Evolutionary conservation across 2,113 vertebrate species (phyloP).

Genomic region (Penelope pileata): DNA sequence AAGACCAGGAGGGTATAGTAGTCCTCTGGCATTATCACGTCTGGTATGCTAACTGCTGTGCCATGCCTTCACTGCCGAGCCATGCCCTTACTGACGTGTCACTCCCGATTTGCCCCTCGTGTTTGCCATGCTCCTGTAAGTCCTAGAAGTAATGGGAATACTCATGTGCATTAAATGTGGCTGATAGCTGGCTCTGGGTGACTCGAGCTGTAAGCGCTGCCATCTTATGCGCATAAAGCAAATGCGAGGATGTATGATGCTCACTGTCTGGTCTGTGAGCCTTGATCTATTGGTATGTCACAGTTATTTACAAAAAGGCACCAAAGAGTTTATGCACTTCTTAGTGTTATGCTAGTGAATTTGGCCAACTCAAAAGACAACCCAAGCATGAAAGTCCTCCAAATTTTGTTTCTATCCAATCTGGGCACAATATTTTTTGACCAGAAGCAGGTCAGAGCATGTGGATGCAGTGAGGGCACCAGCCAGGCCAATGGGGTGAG

Average conservation of each 20-base stretch:
- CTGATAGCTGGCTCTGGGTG: not conserved
- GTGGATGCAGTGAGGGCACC: not conserved
- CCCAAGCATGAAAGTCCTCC: not conserved
- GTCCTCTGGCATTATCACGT: too few relatives aligned
- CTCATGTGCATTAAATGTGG: not conserved
- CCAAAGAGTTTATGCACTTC: not conserved
- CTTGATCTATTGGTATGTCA: not conserved
- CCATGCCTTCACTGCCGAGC: too few relatives aligned
- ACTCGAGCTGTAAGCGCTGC: not conserved
- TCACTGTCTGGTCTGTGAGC: not conserved
- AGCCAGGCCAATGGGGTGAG: not conserved
- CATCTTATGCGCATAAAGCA: not conserved
- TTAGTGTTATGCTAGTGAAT: not conserved
- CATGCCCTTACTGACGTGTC: too few relatives aligned
- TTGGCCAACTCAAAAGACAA: not conserved
- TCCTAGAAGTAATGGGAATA: not conserved
- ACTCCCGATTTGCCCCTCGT: too few relatives aligned
- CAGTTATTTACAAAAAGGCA: not conserved
- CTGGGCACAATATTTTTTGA: not conserved
- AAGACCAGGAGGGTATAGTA: too few relatives aligned
- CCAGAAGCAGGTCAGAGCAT: not conserved
- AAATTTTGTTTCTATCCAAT: not conserved
- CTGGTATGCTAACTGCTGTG: too few relatives aligned
- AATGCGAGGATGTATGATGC: not conserved
- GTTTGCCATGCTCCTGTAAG: too few relatives aligned